Evolutionary conservation across 2,888 invertebrate species (phyloP).

Genomic region (Philhelius pedissequus): DNA sequence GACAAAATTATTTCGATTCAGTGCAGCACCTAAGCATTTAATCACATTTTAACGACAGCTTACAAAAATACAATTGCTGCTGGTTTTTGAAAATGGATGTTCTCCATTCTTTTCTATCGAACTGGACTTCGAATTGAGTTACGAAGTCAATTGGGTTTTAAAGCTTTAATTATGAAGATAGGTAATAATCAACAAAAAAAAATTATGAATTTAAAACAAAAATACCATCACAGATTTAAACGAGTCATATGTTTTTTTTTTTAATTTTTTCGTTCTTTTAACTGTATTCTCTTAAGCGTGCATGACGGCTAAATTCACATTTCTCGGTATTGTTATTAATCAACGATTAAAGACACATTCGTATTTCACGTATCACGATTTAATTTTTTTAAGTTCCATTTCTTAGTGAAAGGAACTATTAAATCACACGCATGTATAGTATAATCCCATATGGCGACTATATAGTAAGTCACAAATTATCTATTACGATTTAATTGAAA

Average conservation of each 20-base stretch:
- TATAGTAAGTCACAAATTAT: neutral
- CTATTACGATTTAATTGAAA: slow-evolving; percentile 14
- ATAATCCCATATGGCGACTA: neutral
- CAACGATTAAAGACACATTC: neutral
- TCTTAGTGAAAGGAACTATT: slow-evolving; percentile 22
- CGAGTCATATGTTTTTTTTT: neutral
- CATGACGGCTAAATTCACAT: neutral
- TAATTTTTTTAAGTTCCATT: neutral
- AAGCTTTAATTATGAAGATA: no score
- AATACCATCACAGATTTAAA: no score
- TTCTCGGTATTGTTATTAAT: neutral
- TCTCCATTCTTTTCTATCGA: no score
- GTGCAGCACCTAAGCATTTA: no score
- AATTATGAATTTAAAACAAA: no score
- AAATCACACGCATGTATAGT: slow-evolving; percentile 13
- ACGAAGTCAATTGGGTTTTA: no score
- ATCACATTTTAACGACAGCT: no score
- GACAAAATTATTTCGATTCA: no score
- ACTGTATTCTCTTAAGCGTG: neutral
- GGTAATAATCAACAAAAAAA: no score
- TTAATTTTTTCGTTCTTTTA: neutral
- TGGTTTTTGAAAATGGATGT: no score
- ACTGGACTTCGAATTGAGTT: no score
- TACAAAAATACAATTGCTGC: no score
- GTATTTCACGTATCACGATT: slow-evolving; percentile 11